Evolutionary conservation across 1,140 invertebrate genomes (phyloP), one percentile per base, ranked within the genome.

Genomic region (Alviniconcha marisindica): DNA sequence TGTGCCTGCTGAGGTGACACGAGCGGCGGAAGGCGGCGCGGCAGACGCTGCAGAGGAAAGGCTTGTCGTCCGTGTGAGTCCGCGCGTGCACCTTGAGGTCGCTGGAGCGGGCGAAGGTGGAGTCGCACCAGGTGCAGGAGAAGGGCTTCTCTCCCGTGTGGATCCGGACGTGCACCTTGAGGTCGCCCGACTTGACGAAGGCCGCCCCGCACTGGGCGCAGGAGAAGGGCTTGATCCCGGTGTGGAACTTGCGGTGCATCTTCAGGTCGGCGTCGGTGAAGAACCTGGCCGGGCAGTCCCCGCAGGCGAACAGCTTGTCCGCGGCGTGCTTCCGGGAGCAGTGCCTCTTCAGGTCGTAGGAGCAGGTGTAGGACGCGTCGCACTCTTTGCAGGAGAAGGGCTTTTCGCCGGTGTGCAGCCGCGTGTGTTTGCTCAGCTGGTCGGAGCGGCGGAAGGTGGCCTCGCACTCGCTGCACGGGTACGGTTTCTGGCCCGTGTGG

Each of bases 281-380:
- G 36, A 28, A 81, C 31, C 40, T n/a, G 15, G n/a, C 73, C 24
- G 44, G 69, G 36, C 83, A 84, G 5, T 66, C 31, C 18, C 31
- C 51, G 44, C 83, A 84, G 14, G 51, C 81, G 42, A 42, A 84
- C n/a, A 78, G 83, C 71, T 81, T 84, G 24, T 18, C 0, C n/a
- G 42, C 73, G 1, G 73, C 28, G 73, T 76, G 73, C 24, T 24
- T 40, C n/a, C 40, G n/a, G 14, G 28, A n/a, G n/a, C n/a, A 12
- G 28, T 76, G 73, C 14, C 24, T 14, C 28, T 76, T 14, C 44
- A 76, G 42, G 1, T 3, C 44, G n/a, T 31, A 33, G 2, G n/a
- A 28, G 7, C 24, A 28, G 2, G 10, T 51, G 73, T 31, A 76
- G 12, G 14, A 33, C 24, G 24, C 28, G 14, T 33, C 38, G 44